Evolutionary conservation across 2,888 invertebrate species (phyloP).

Genomic region (Girardia tigrina): DNA sequence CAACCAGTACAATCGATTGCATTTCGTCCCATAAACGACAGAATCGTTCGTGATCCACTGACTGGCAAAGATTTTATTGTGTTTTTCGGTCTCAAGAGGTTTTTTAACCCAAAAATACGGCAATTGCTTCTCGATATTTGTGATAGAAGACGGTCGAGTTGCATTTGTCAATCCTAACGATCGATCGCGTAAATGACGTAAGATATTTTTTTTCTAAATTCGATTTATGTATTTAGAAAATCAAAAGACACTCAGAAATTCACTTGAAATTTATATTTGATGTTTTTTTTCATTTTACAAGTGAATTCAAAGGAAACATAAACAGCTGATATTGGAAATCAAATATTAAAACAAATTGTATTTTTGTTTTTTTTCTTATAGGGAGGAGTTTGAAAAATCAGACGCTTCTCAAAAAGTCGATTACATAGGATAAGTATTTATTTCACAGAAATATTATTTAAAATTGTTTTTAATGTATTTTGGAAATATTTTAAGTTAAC

Average conservation of each 20-base stretch:
- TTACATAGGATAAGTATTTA: too few species aligned
- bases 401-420: too few species aligned
- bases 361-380: too few species aligned
- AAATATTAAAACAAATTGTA: background rate
- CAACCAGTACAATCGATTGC: conserved; percentile 80
- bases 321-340: conserved; percentile 15
- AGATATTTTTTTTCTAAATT: background rate
- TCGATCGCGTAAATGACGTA: conserved; percentile 15
- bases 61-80: conserved; percentile 63
- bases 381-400: too few species aligned
- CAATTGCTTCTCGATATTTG: background rate
- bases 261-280: conserved; percentile 3
- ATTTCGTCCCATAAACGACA: conserved; percentile 88
- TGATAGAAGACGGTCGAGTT: background rate
- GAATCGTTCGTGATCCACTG: conserved; percentile 86
- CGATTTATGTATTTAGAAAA: background rate
- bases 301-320: background rate
- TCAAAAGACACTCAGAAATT: background rate
- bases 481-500: too few species aligned
- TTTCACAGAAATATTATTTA: too few species aligned
- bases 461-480: too few species aligned
- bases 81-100: conserved; percentile 21
- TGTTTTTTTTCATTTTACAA: background rate
- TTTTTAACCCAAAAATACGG: conserved; percentile 19
- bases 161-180: background rate